A percentile compares a stretch with the other conserved stretches of the same genome.
Evolutionary conservation across 2,113 vertebrate genomes (phyloP).

Genomic region (Taurulus bubalis): DNA sequence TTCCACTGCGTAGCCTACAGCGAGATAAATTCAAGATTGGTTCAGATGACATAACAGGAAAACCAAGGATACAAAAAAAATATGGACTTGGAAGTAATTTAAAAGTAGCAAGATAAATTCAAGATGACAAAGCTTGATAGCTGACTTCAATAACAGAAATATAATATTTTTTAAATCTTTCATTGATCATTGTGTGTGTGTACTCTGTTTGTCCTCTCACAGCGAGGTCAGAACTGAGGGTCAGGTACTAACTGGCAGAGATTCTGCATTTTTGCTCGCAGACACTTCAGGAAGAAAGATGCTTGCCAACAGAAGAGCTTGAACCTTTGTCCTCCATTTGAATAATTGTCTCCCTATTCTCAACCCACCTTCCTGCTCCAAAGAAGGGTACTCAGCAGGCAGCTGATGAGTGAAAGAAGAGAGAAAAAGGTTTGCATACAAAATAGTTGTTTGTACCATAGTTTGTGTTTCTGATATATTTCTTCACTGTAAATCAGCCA

Average conservation of each 20-base stretch:
- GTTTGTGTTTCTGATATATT: slow-evolving; percentile 1
- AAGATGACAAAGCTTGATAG: slow-evolving; percentile 34
- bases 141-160: slow-evolving; percentile 39
- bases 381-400: slow-evolving; percentile 21
- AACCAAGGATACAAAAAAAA: not conserved
- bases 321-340: slow-evolving; percentile 60
- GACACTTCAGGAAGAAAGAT: slow-evolving; percentile 60
- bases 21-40: not conserved
- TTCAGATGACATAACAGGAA: not conserved
- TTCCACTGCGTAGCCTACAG: not conserved
- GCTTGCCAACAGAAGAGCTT: slow-evolving; percentile 61
- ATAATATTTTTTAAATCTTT: slow-evolving; percentile 53
- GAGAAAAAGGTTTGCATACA: not conserved
- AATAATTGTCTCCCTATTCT: slow-evolving; percentile 62
- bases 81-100: not conserved
- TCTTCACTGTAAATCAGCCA: slow-evolving; percentile 9
- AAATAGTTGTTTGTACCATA: not conserved
- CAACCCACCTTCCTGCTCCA: slow-evolving; percentile 42
- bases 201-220: slow-evolving; percentile 44
- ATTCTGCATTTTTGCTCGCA: slow-evolving; percentile 53
- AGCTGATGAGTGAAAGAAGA: slow-evolving; percentile 11
- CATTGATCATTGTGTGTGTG: slow-evolving; percentile 59
- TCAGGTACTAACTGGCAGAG: slow-evolving; percentile 48
- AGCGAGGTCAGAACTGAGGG: slow-evolving; percentile 57
- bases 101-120: slow-evolving; percentile 10